Evolutionary conservation across 2,113 vertebrate species (phyloP), one percentile per base, ranked within the genome.

Genomic region (Coturnix japonica): DNA sequence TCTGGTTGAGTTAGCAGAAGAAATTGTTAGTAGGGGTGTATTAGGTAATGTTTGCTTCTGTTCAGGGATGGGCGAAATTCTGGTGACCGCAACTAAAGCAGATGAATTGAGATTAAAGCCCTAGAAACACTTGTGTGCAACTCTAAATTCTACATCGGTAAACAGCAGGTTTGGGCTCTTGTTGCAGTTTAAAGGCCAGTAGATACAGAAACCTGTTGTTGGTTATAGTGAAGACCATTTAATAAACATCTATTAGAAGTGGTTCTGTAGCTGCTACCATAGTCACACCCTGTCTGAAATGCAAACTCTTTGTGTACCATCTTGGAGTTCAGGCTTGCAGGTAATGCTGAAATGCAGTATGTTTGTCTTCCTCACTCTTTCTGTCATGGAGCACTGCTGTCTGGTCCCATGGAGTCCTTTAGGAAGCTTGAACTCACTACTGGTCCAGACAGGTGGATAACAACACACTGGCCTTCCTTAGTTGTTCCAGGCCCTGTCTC

Each of bases 211-310:
- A 46, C 6, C 20, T 73, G n/a, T 51, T 70, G 9, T 21, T 75
- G 33, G 23, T 73, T 26, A 8, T 19, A 7, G 18, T 35, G 15
- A 13, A 80, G n/a, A 18, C n/a, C 5, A 7, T 18, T 82, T 66
- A 5, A 18, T 71, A 39, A 2, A 1, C 17, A 28, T 60, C n/a
- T 2, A 0, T 47, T 56, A 20, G 30, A 31, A n/a, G 47, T 69
- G 37, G 10, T 76, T 81, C 30, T 64, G 19, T 65, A 35, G 20
- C 44, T 69, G 54, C 56, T 73, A 19, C 22, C 1, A 0, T 47
- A 37, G 59, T 7, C 14, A 13, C 37, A 11, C 37, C 14, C 7
- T 77, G 54, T 47, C 61, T 49, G 39, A 60, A 85, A 47, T 66
- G 39, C 11, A 23, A 44, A 14, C 13, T 43, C 0, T 12, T 15